Evolutionary conservation across 2,888 invertebrate species (phyloP).

Genomic region (Achlya flavicornis): DNA sequence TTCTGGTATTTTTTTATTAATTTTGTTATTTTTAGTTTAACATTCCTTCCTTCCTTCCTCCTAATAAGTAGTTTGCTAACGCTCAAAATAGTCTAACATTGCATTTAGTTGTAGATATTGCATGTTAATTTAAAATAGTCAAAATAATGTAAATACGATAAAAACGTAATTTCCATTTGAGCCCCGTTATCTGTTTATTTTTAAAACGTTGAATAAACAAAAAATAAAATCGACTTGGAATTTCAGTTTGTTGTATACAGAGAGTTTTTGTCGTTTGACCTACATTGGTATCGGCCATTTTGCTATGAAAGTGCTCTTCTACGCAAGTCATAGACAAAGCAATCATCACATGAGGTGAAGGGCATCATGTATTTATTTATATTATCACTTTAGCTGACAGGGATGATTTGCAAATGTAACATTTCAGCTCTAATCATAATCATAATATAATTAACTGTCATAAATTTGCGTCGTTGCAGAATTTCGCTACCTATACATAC

Average conservation of each 20-base stretch:
- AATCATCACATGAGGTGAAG: neutral
- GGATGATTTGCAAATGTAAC: too few species aligned
- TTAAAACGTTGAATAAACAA: neutral
- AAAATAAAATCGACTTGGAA: neutral
- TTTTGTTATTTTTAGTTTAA: neutral
- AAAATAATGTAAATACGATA: neutral
- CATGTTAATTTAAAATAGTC: neutral
- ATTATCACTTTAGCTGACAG: neutral
- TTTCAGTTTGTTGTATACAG: neutral
- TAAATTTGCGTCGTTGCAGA: too few species aligned
- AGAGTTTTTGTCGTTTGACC: neutral
- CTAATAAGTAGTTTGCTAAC: neutral
- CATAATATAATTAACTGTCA: too few species aligned
- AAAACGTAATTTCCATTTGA: neutral
- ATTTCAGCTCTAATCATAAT: too few species aligned
- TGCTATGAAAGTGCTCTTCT: neutral
- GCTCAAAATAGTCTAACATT: slow-evolving; percentile 1
- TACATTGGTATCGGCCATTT: slow-evolving; percentile 1
- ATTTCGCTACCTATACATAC: too few species aligned
- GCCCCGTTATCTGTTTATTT: neutral
- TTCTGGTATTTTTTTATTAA: neutral
- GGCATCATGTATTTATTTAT: neutral
- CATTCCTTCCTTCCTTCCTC: neutral
- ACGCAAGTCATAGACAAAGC: neutral
- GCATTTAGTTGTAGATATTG: neutral